Conservation (phyloP, 2,888 invertebrate species). For the Sphecodes monilicornis region DNA sequence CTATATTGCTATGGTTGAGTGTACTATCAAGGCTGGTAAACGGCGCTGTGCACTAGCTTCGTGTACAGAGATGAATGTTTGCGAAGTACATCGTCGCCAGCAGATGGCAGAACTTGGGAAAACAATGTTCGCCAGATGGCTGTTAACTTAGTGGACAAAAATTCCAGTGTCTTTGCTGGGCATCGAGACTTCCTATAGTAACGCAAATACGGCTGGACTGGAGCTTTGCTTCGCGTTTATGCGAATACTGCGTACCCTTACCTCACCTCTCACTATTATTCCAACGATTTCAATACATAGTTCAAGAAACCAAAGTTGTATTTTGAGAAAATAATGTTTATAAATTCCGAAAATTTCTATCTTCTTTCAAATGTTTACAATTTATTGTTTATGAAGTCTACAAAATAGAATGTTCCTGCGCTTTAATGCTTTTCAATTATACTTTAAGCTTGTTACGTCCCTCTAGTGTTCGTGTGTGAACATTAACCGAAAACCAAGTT, state of each 20-base stretch:
- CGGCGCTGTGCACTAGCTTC: slow-evolving; percentile 39
- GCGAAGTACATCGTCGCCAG: slow-evolving; percentile 52
- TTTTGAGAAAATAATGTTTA: background rate
- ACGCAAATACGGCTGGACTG: background rate
- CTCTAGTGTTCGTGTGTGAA: background rate
- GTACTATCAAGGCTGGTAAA: slow-evolving; percentile 40
- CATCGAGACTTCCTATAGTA: slow-evolving; percentile 30
- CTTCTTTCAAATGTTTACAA: background rate
- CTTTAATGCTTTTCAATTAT: too few species aligned
- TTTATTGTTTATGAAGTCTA: background rate
- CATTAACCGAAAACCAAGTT: background rate
- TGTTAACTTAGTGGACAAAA: slow-evolving; percentile 58
- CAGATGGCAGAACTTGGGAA: slow-evolving; percentile 58
- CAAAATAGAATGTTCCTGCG: background rate
- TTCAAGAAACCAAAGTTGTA: background rate
- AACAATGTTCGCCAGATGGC: slow-evolving; percentile 57
- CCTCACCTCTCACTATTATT: background rate
- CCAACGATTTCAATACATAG: background rate
- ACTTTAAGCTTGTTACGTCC: background rate
- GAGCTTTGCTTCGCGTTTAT: background rate
- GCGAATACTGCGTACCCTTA: background rate
- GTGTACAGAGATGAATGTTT: slow-evolving; percentile 46
- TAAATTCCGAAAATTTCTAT: background rate
- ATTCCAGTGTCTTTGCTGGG: slow-evolving; percentile 25
- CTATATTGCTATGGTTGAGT: slow-evolving; percentile 37